Conservation (phyloP, 2,113 vertebrate genomes). For the Indri indri region DNA sequence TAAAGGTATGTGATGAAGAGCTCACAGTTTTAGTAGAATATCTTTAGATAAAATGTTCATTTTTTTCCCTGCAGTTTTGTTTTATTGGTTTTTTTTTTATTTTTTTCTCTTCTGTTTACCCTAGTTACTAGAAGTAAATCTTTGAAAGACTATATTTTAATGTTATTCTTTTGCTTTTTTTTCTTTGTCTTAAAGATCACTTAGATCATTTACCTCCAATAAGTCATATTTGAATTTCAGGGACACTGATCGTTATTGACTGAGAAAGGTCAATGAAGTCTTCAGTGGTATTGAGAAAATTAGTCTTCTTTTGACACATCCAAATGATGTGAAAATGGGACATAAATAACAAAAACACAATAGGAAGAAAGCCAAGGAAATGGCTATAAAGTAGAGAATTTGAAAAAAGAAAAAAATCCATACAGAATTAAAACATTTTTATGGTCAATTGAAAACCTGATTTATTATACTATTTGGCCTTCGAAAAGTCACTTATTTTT, state of each 20-base stretch:
- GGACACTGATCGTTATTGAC: background rate
- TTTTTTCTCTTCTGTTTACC: background rate
- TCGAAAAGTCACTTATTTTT: slow-evolving; percentile 32
- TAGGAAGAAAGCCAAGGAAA: background rate
- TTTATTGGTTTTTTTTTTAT: background rate
- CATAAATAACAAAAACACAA: background rate
- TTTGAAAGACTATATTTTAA: background rate
- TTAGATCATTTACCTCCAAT: background rate
- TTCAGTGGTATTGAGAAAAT: background rate
- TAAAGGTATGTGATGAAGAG: background rate
- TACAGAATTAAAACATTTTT: slow-evolving; percentile 12
- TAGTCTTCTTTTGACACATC: background rate
- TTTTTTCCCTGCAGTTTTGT: background rate
- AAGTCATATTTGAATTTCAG: background rate
- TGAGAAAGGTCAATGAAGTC: background rate
- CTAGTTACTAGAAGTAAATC: background rate
- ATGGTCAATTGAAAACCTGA: background rate
- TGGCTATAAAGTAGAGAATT: background rate
- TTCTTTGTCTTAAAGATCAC: background rate
- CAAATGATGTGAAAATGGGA: background rate
- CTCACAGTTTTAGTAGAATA: background rate
- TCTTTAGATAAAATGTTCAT: background rate
- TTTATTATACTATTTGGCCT: slow-evolving; percentile 16
- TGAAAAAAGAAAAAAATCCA: background rate
- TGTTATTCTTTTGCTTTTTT: background rate